Conservation (phyloP, 2,113 vertebrate genomes). For the Nanger granti region DNA sequence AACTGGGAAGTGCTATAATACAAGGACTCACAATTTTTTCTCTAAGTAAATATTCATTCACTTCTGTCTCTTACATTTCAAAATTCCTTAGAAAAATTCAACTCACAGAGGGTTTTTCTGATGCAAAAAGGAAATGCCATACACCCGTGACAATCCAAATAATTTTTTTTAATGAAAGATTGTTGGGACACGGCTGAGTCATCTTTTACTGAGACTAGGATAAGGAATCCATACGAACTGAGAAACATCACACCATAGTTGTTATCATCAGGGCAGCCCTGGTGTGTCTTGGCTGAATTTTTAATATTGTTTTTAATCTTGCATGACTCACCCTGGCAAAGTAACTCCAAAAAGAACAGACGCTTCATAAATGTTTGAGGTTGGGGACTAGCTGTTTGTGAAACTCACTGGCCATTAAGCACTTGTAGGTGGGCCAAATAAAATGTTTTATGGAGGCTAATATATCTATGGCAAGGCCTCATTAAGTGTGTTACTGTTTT, state of each 20-base stretch:
- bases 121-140: conserved; percentile 66
- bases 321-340: conserved; percentile 56
- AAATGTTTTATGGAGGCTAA: conserved; percentile 58
- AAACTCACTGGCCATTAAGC: conserved; percentile 63
- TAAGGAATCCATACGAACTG: conserved; percentile 50
- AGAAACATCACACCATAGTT: conserved; percentile 52
- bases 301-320: conserved; percentile 71
- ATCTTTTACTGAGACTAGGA: conserved; percentile 47
- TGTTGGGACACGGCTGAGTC: conserved; percentile 23
- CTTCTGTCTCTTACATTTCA: conserved; percentile 18
- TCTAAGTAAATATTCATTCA: conserved; percentile 32
- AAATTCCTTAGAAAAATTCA: conserved; percentile 25
- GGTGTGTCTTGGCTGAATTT: conserved; percentile 57
- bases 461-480: conserved; percentile 47
- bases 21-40: neutral
- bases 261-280: conserved; percentile 50
- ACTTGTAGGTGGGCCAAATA: conserved; percentile 43
- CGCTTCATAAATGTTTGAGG: conserved; percentile 62
- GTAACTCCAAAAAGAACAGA: conserved; percentile 52
- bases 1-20: neutral
- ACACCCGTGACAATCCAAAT: conserved; percentile 27
- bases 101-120: conserved; percentile 32
- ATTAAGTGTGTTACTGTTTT: conserved; percentile 60
- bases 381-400: conserved; percentile 54
- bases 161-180: conserved; percentile 52